Percentiles rank a stretch among this genome's conserved stretches.
These are phyloP conservation scores for Glaucopsyche alexis DNA, from an alignment of 2,888 invertebrate species.

Conservation along the genomic window DNA sequence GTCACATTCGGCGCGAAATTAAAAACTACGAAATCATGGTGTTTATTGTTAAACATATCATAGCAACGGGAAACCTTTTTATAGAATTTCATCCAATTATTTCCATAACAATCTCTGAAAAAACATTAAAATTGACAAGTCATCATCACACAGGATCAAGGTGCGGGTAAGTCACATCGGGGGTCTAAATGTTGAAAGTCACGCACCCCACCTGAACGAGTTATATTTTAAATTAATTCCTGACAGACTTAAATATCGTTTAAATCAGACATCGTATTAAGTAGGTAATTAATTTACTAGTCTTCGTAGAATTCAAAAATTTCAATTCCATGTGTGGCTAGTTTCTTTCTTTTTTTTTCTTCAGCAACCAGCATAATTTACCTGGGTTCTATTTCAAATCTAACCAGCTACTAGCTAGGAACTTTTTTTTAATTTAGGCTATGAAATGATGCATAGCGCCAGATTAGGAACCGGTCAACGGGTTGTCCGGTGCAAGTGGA, in stretches of 20 bases:
- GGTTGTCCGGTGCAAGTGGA: constrained; percentile 22
- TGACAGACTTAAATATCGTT: constrained; percentile 18
- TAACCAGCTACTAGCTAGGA: neutral
- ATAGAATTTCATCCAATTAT: constrained; percentile 68
- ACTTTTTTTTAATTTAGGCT: neutral
- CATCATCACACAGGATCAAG: constrained; percentile 54
- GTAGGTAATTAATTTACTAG: constrained; percentile 4
- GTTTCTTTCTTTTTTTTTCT: no score
- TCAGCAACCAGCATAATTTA: no score
- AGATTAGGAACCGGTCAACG: constrained; percentile 29
- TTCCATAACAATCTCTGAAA: constrained; percentile 56
- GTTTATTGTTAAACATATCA: constrained; percentile 43
- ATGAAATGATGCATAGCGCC: constrained; percentile 24
- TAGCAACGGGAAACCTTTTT: constrained; percentile 46
- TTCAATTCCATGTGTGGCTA: neutral
- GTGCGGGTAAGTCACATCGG: constrained; percentile 37
- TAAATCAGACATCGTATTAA: constrained; percentile 6
- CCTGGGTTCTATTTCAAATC: neutral
- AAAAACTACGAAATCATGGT: neutral
- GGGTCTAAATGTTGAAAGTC: constrained; percentile 52
- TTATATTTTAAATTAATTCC: constrained; percentile 24
- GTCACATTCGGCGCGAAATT: constrained; percentile 20
- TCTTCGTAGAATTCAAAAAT: neutral
- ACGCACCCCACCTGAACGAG: constrained; percentile 39
- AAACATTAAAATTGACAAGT: constrained; percentile 65